Base-by-base conservation (phyloP, 2,113 vertebrate species). In the Myrmecobius fasciatus region DNA sequence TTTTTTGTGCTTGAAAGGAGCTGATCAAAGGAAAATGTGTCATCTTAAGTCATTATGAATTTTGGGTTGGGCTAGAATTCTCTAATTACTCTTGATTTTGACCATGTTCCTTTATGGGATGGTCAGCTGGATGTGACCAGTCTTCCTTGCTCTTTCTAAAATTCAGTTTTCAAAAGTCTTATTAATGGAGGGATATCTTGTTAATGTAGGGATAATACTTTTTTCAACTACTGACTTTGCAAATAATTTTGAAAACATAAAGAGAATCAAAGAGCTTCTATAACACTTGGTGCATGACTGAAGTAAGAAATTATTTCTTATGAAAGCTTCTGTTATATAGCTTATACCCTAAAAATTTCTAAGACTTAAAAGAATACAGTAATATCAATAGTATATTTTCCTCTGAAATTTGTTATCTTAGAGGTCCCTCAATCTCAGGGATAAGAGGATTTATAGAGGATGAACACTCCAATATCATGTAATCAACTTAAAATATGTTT, bases 331-430 rank as follows among this genome's bases (percentile, higher is more conserved):
- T 90, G 91, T 75, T 11, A 91, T 56, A 94, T 93, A 8, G 91
- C 53, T 94, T 83, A 7, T 75, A 89, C 4, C 90, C 14, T 83
- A n/a, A 95, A 93, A 93, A 22, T 3, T n/a, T 49, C 5, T 52
- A 92, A 60, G 31, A 67, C 49, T 67, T 54, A 51, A 75, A 93
- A 94, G 89, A 52, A 53, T 20, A 43, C 28, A 43, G 28, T 14
- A 26, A n/a, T 12, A n/a, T 36, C 5, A 96, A 92, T 75, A 28
- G 2, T 83, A 95, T 49, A 48, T 67, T 92, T 97, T 89, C 90
- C 53, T 67, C 53, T 93, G n/a, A 96, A 93, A 94, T 90, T 25
- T 96, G 47, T 43, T 60, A 8, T n/a, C 52, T 96, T 93, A 75
- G 93, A 94, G 53, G 25, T 67, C 36, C n/a, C n/a, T 92, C 47